A percentile compares a stretch with the other conserved stretches of the same genome.
Evolutionary conservation across 1,140 invertebrate genomes (phyloP).

Genomic region (Hypsibius dujardini): DNA sequence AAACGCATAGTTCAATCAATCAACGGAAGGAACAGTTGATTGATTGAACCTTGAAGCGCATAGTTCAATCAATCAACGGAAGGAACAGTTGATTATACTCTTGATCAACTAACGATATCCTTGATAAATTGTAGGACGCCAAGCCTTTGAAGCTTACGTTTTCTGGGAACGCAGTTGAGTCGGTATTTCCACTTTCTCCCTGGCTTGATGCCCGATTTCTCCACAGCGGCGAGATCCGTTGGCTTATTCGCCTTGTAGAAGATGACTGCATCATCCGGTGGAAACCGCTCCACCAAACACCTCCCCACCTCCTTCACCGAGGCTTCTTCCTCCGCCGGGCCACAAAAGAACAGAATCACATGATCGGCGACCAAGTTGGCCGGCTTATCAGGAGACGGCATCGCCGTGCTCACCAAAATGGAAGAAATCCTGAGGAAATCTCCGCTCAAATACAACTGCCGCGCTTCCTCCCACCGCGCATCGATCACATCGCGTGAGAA

Average conservation of each 20-base stretch:
- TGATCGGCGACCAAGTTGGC: neutral
- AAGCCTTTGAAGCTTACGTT: too few species aligned
- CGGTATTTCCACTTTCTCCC: neutral
- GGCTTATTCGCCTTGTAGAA: constrained; percentile 1
- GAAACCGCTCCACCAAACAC: neutral
- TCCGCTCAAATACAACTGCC: neutral
- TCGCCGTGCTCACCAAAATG: constrained; percentile 3
- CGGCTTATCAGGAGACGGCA: neutral
- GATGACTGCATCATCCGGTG: neutral
- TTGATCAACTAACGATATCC: too few species aligned
- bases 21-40: too few species aligned
- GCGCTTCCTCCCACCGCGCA: neutral
- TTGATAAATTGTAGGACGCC: too few species aligned
- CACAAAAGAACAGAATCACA: neutral
- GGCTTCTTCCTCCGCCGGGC: neutral
- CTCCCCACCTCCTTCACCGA: neutral
- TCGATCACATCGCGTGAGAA: neutral
- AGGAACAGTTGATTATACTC: too few species aligned
- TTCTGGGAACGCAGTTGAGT: too few species aligned
- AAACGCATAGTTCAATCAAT: too few species aligned
- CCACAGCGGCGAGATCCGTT: neutral
- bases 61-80: too few species aligned
- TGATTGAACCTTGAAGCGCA: too few species aligned
- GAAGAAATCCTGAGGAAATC: neutral
- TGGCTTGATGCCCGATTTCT: neutral